Percentiles rank a stretch among this genome's conserved stretches.
Evolutionary conservation across 2,888 invertebrate genomes (phyloP).

Genomic region (Aproaerema taeniolella): DNA sequence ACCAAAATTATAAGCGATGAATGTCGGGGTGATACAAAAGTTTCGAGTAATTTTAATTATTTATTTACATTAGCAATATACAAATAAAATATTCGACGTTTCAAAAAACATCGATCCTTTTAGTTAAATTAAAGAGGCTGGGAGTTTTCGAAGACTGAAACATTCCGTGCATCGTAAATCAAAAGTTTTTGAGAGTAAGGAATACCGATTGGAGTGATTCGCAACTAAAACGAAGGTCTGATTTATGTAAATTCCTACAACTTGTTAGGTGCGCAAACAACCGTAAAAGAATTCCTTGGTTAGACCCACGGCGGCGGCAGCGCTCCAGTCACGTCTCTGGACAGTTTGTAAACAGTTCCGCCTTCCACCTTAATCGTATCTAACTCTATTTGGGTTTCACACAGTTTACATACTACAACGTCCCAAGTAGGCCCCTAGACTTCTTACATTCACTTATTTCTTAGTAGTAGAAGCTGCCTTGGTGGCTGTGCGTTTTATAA

Average conservation of each 20-base stretch:
- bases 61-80: too few species aligned
- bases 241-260: constrained; percentile 38
- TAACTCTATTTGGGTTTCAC: constrained; percentile 53
- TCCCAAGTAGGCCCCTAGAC: constrained; percentile 4
- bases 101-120: too few species aligned
- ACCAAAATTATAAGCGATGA: too few species aligned
- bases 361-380: constrained; percentile 52
- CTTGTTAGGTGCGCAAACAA: constrained; percentile 36
- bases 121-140: too few species aligned
- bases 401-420: constrained; percentile 28
- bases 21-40: too few species aligned
- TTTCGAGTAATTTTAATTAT: too few species aligned
- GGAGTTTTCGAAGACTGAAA: too few species aligned
- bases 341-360: constrained; percentile 61
- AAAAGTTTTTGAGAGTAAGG: constrained; percentile 13
- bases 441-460: too few species aligned
- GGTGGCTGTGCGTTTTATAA: too few species aligned
- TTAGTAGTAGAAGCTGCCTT: too few species aligned
- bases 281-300: constrained; percentile 36
- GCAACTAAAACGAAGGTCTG: constrained; percentile 24
- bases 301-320: constrained; percentile 26
- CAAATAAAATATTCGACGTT: too few species aligned
- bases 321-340: constrained; percentile 39
- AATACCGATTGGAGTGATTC: constrained; percentile 13
- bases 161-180: constrained; percentile 5